Evolutionary conservation across 2,113 vertebrate species (phyloP).

Genomic region (Solea senegalensis): DNA sequence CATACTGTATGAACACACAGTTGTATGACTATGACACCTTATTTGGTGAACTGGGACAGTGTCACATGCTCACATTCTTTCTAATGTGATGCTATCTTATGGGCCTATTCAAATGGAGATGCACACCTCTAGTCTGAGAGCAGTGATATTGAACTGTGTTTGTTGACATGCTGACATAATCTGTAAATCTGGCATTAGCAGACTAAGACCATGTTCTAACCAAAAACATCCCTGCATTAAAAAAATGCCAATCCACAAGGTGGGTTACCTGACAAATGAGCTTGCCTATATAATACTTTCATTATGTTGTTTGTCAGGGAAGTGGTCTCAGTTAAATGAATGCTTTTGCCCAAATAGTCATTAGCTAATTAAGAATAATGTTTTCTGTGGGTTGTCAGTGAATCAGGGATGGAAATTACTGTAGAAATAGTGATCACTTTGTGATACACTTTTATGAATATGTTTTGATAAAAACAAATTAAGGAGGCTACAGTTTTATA

Average conservation of each 20-base stretch:
- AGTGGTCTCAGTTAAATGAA: conserved; percentile 27
- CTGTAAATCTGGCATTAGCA: background rate
- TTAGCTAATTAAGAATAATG: conserved; percentile 48
- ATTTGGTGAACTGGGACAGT: background rate
- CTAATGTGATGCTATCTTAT: background rate
- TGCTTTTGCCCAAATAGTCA: conserved; percentile 24
- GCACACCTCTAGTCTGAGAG: background rate
- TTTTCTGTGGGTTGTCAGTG: conserved; percentile 34
- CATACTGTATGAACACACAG: background rate
- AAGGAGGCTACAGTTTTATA: background rate
- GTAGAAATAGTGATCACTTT: conserved; percentile 8
- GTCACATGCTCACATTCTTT: background rate
- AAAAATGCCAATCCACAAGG: too few species aligned
- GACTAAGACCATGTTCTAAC: background rate
- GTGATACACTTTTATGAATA: background rate
- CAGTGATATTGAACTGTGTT: background rate
- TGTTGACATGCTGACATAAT: background rate
- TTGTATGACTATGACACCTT: too few species aligned
- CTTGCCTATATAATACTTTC: background rate
- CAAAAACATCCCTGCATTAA: background rate
- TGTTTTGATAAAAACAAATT: conserved; percentile 23
- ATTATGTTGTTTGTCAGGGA: background rate
- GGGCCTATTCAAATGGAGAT: background rate
- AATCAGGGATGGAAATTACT: conserved; percentile 38
- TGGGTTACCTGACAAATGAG: background rate